Evolutionary conservation across 2,797 vertebrate species (phyloP), one percentile per base, ranked within the genome.

Genomic region (Menidia menidia): DNA sequence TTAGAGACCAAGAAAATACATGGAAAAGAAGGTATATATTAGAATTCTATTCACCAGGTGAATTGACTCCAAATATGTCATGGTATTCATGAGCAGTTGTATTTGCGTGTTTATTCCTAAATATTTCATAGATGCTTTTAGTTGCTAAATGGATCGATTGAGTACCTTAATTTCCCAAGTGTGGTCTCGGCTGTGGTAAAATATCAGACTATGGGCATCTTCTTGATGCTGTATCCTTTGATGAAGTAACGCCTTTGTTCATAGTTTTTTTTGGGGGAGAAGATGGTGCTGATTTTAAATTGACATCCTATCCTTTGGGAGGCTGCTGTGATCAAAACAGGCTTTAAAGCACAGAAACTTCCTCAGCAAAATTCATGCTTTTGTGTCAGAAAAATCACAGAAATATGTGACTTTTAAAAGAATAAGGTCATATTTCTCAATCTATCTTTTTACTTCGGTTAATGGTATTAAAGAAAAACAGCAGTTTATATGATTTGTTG

Each of bases 161-260:
- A 53, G 71, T 48, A 53, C 18, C 45, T 66, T 59, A 7, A 44
- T 47, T 43, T 61, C 70, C 6, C n/a, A 15, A 33, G 33, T 71
- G 44, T 59, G 52, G 10, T 57, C 64, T 56, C 64, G 69, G 68
- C 54, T 75, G 31, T 45, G 19, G 18, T 64, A 53, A 35, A 41
- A 69, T 68, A 52, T 68, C 62, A 41, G 15, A 25, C 42, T 56
- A 18, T 12, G 14, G 31, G 39, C 35, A 53, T 72, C 39, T 68
- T 57, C 71, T 76, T 78, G 43, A 78, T 74, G 64, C 50, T 73
- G 64, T 61, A 50, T 73, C 25, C 43, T 64, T 72, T 72, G 61
- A 72, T 64, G 45, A 42, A 51, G 25, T 18, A 41, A 64, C 35
- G 19, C 30, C 62, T 78, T 81, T 70, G 62, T 60, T 77, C 0